Conservation (phyloP, 2,797 vertebrate species). For the Erpetoichthys calabaricus region DNA sequence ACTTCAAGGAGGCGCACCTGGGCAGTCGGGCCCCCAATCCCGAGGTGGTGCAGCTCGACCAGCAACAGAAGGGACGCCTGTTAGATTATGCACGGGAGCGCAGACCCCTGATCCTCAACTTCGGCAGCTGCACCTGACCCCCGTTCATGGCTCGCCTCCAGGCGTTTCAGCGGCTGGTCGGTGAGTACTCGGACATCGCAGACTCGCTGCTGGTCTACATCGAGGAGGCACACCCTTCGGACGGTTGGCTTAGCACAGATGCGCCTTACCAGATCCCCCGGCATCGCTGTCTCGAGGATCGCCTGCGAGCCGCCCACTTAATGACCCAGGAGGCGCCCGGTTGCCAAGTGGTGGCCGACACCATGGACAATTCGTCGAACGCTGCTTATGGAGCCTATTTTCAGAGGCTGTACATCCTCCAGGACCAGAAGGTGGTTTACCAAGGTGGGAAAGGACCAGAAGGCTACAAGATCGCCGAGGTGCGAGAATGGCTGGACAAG, state of each 20-base stretch:
- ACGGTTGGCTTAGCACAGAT: constrained; percentile 95
- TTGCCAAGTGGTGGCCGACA: constrained; percentile 81
- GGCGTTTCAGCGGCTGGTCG: constrained; percentile 79
- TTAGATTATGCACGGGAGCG: constrained; percentile 73
- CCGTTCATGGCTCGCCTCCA: constrained; percentile 94
- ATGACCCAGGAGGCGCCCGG: constrained; percentile 67
- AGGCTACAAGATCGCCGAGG: constrained; percentile 87
- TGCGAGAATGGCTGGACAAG: constrained; percentile 74
- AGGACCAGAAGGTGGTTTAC: constrained; percentile 74
- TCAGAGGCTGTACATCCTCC: constrained; percentile 85
- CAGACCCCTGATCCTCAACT: constrained; percentile 86
- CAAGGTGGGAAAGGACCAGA: constrained; percentile 89
- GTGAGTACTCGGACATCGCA: constrained; percentile 77
- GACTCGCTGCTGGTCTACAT: constrained; percentile 94
- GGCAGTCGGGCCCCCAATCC: constrained; percentile 79
- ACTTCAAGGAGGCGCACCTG: constrained; percentile 83
- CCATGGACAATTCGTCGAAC: constrained; percentile 91
- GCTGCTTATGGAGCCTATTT: constrained; percentile 94
- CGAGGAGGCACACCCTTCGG: constrained; percentile 91
- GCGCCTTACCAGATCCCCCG: constrained; percentile 83
- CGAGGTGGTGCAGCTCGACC: constrained; percentile 74
- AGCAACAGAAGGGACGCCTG: constrained; percentile 56
- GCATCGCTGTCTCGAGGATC: constrained; percentile 86
- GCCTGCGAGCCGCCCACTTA: constrained; percentile 72
- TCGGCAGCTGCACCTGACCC: constrained; percentile 97